Base-by-base conservation (phyloP, 2,797 vertebrate genomes). In the Tinamus major region DNA sequence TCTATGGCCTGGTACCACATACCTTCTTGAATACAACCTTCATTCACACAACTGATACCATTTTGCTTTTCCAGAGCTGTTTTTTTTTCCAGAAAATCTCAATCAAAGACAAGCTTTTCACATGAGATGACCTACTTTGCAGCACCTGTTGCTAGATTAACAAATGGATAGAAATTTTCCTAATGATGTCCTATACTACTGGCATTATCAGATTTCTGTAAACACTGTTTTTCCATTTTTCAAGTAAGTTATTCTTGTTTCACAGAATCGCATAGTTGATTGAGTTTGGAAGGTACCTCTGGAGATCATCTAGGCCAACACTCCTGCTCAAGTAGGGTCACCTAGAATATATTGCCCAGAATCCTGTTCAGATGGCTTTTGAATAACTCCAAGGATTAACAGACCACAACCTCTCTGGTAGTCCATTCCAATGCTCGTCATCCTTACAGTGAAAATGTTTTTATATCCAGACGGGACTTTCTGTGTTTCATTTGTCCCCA, bases 181-280 rank as follows among this genome's bases (percentile, higher is more conserved):
- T 92, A 93, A 92, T 74, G 46, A 35, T 77, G 63, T 92, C 61
- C 75, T 87, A 90, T 70, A 56, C 84, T 82, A 70, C 51, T 53
- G 75, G 61, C 26, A 79, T 90, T 91, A 91, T 92, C 78, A 94
- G 64, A 82, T 95, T 96, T 49, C 56, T 19, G n/a, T 56, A 42
- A 92, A 95, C 14, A 29, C 37, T 89, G 55, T 70, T 92, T 93
- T 90, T 93, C 78, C 84, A 70, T 85, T 78, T 74, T 81, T 69
- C 46, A 76, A 94, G 83, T 33, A 90, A 92, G 56, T 74, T 74
- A 67, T 84, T n/a, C 68, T 90, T 82, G 75, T 81, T 92, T 93
- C 64, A 53, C 26, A 53, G 51, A 53, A 53, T 29, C 27, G 17
- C 15, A 29, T 8, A 53, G 29, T 53, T 53, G 51, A 10, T 29